Conservation (phyloP, 2,888 invertebrate species). For the Tricholauxania praeusta region DNA sequence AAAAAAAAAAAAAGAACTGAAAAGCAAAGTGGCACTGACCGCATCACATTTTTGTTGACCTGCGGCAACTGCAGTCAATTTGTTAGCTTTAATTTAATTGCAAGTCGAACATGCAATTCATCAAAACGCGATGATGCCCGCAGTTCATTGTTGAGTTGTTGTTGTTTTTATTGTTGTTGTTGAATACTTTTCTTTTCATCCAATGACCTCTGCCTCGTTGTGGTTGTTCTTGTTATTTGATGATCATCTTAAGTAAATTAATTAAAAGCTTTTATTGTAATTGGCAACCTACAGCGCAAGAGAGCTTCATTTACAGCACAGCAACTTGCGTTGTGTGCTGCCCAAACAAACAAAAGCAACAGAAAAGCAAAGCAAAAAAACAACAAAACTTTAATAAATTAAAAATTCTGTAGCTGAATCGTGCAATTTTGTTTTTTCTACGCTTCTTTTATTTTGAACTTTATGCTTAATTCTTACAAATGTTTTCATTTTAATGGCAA, state of each 20-base stretch:
- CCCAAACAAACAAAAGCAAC: not conserved
- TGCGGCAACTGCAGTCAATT: conserved; percentile 19
- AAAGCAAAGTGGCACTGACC: no score
- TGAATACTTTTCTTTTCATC: no score
- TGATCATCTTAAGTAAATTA: not conserved
- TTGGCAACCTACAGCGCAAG: not conserved
- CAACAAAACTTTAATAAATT: not conserved
- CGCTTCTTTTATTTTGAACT: no score
- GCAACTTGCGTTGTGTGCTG: not conserved
- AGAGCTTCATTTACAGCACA: not conserved
- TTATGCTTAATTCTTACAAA: no score
- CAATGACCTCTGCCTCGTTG: not conserved
- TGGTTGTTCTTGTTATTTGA: no score
- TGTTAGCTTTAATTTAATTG: conserved; percentile 19
- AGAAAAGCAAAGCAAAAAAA: conserved; percentile 16
- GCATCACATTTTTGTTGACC: not conserved
- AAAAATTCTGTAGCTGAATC: no score
- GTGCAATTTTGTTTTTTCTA: no score
- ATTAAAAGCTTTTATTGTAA: conserved; percentile 30
- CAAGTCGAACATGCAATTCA: conserved; percentile 16
- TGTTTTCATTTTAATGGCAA: no score
- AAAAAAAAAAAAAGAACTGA: no score
- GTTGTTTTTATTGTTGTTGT: not conserved
- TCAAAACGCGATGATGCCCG: not conserved
- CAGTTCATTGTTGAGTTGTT: conserved; percentile 1